Conservation (phyloP, 2,797 vertebrate genomes). For the Bradypodion ventrale region DNA sequence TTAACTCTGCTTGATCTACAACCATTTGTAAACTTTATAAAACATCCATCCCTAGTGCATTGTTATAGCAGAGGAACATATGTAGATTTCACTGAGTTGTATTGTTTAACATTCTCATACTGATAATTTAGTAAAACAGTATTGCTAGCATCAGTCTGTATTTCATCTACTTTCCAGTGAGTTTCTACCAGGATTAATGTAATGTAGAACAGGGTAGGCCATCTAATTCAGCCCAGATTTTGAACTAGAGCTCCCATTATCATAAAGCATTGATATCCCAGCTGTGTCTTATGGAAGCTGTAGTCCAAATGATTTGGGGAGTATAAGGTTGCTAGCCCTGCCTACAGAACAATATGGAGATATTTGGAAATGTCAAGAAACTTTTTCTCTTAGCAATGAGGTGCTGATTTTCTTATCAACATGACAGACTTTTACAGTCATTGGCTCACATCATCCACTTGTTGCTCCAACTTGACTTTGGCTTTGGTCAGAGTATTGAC, state of each 20-base stretch:
- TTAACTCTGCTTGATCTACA: background rate
- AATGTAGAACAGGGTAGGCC: background rate
- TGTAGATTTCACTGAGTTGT: background rate
- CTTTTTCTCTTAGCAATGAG: background rate
- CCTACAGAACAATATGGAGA: background rate
- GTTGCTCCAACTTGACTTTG: conserved; percentile 92
- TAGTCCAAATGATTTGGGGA: background rate
- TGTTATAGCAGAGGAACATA: background rate
- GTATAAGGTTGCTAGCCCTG: background rate
- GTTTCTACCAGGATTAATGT: background rate
- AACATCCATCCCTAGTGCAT: background rate
- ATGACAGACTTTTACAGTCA: background rate
- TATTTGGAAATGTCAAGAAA: background rate
- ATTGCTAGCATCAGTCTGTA: background rate
- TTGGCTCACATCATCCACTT: conserved; percentile 92
- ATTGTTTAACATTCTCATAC: background rate
- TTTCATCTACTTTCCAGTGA: background rate
- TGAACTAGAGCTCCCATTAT: background rate
- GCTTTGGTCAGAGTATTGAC: conserved; percentile 90
- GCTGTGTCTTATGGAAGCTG: background rate
- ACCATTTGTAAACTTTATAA: background rate
- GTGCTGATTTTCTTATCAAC: background rate
- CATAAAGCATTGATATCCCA: background rate
- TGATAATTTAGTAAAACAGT: background rate
- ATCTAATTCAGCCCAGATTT: background rate